Evolutionary conservation across 2,888 invertebrate genomes (phyloP).

Genomic region (Phyto melanocephala): DNA sequence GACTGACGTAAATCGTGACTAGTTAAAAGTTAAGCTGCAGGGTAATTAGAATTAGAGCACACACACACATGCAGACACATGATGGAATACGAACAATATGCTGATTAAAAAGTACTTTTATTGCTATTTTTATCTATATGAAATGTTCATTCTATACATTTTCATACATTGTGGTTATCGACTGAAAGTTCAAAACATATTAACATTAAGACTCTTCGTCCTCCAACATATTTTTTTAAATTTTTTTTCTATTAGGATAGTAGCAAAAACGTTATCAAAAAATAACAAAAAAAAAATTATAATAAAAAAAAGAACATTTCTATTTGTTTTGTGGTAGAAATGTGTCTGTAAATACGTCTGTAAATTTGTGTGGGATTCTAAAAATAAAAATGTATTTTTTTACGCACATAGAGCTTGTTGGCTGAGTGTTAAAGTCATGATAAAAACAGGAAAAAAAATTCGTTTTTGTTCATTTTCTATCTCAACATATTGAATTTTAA

Average conservation of each 20-base stretch:
- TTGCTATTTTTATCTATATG: no score
- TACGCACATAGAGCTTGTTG: not conserved
- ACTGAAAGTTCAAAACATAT: not conserved
- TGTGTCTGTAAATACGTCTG: not conserved
- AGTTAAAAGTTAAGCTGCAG: no score
- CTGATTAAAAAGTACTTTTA: not conserved
- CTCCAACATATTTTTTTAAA: not conserved
- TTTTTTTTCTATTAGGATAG: no score
- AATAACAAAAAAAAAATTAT: not conserved
- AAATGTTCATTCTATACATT: no score
- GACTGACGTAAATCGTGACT: no score
- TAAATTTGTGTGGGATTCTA: not conserved
- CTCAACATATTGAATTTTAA: slow-evolving; percentile 27
- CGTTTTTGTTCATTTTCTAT: not conserved
- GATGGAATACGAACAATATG: not conserved
- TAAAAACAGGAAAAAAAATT: not conserved
- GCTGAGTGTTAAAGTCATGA: not conserved
- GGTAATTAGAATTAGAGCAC: no score
- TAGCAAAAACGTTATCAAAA: not conserved
- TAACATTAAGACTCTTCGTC: not conserved
- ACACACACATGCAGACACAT: no score
- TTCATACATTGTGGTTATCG: not conserved
- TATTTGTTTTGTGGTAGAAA: not conserved
- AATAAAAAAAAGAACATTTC: not conserved
- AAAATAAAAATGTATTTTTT: slow-evolving; percentile 14